A percentile compares a stretch with the other conserved stretches of the same genome.
Conservation (phyloP, 1,140 invertebrate species). For the Diploscapter pachys region DNA sequence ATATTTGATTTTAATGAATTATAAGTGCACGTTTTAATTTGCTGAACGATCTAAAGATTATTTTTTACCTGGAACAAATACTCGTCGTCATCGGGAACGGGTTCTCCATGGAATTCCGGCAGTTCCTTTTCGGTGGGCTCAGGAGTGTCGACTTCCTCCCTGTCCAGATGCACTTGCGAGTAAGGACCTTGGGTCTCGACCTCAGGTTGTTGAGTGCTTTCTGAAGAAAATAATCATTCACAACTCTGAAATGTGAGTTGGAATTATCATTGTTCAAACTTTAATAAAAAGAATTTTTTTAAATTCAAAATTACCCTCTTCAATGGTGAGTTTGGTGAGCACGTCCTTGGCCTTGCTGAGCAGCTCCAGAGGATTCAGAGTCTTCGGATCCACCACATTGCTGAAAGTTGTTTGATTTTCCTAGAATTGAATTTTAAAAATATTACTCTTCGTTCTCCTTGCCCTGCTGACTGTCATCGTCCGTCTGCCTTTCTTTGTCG, state of each 20-base stretch:
- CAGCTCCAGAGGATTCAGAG: conserved; percentile 12
- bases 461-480: conserved; percentile 6
- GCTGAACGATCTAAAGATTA: conserved; percentile 16
- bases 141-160: conserved; percentile 1
- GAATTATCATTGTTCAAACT: neutral
- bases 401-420: neutral
- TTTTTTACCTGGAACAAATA: conserved; percentile 19
- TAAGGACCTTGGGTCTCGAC: neutral
- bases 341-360: conserved; percentile 9
- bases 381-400: neutral
- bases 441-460: neutral
- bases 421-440: neutral
- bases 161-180: conserved; percentile 1
- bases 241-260: no score
- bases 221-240: no score
- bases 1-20: no score
- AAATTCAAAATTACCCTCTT: no score
- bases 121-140: neutral
- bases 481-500: neutral
- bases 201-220: no score
- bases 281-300: no score
- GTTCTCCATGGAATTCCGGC: conserved; percentile 34
- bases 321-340: neutral
- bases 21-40: no score
- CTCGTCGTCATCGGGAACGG: conserved; percentile 38